Base-by-base conservation (phyloP, 2,113 vertebrate species). In the Thamnophis sirtalis region DNA sequence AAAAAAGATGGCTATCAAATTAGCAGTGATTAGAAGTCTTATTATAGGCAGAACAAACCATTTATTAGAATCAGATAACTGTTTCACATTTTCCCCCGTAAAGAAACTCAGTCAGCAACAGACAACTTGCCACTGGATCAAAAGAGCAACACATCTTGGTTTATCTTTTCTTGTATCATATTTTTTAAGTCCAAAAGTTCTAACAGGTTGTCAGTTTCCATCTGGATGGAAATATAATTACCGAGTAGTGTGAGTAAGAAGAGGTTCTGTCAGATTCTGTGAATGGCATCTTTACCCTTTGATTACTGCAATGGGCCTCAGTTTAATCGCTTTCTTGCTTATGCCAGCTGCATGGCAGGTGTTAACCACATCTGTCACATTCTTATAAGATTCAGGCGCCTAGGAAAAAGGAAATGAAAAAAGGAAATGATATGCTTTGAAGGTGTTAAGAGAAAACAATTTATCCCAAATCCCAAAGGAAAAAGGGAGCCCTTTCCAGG, bases 331-430 rank as follows among this genome's bases (percentile, higher is more conserved):
- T 96, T 99, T 99, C 97, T 98, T 99, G 94, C 99, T 99, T 97
- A 99, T 99, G 5, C 99, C 99, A 5, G 99, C 99, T 84, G 98
- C 98, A 0, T 99, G 99, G 94, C 99, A 99, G 28, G 99, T 99
- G 95, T 99, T 98, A 63, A 99, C 99, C 5, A 99, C 99, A 68
- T 99, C 99, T 0, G 99, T 99, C 95, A 99, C 99, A 0, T 99
- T 99, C 95, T 99, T 99, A 51, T 99, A 99, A 9, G 99, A 99
- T 91, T 99, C 99, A 1, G 99, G 99, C 93, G 99, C 99, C 99
- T 99, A 94, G 73, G 93, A 38, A 3, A 7, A 60, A 55, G 54
- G 90, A 80, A 73, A 84, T 1, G 0, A 0, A 1, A 28, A 19
- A 5, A 21, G 28, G 86, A 2, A 91, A 88, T 84, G 87, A 3